phyloP scores from a whole-genome alignment of 1,140 invertebrate species.

The Drosophila sturtevanti region DNA sequence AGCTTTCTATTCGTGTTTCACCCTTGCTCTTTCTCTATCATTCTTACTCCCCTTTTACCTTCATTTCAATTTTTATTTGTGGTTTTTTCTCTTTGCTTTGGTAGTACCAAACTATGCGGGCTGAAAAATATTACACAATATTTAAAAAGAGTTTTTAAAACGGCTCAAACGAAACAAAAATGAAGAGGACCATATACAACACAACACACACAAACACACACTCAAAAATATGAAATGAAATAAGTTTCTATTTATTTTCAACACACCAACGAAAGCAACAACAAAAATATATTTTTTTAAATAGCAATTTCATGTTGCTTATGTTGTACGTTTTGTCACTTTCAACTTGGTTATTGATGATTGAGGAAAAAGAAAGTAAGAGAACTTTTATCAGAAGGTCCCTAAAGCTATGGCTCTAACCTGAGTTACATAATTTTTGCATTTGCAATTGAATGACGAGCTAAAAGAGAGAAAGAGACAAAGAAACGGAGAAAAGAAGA shows the following conservation, averaged over 20 bases:
- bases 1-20: neutral
- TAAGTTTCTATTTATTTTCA: conserved; percentile 49
- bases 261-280: neutral
- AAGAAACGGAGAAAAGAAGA: neutral
- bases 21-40: neutral
- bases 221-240: conserved; percentile 44
- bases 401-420: neutral
- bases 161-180: conserved; percentile 40
- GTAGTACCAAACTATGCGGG: conserved; percentile 43
- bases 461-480: neutral
- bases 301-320: conserved; percentile 52
- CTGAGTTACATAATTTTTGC: conserved; percentile 66
- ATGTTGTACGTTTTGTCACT: conserved; percentile 20
- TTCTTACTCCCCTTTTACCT: conserved; percentile 35
- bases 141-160: conserved; percentile 58
- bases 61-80: conserved; percentile 11
- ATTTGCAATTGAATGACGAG: conserved; percentile 45
- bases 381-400: neutral
- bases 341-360: neutral
- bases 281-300: conserved; percentile 53
- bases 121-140: conserved; percentile 62
- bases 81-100: neutral
- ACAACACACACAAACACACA: conserved; percentile 22
- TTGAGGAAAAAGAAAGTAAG: neutral
- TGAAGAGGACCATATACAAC: conserved; percentile 16